Percentiles rank a stretch among this genome's conserved stretches.
These are phyloP conservation scores for Acleris laterana DNA, from an alignment of 2,888 invertebrate species.

Conservation along the genomic window DNA sequence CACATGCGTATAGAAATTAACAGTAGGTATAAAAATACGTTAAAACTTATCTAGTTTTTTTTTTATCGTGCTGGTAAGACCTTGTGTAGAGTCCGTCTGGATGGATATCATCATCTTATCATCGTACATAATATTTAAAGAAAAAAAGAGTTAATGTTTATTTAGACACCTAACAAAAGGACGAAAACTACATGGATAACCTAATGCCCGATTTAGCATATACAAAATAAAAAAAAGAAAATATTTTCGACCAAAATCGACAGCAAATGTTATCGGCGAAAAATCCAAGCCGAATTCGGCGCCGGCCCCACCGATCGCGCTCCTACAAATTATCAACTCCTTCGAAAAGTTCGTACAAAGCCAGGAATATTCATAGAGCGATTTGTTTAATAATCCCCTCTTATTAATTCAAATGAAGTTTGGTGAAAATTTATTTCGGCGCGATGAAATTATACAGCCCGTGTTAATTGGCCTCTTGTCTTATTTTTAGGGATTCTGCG, in stretches of 20 bases:
- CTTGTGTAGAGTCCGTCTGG: too few species aligned
- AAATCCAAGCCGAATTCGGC: conserved; percentile 8
- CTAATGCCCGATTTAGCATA: too few species aligned
- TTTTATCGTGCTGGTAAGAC: too few species aligned
- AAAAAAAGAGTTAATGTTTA: too few species aligned
- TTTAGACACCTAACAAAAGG: too few species aligned
- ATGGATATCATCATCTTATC: too few species aligned
- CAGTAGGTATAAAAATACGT: too few species aligned
- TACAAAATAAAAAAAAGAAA: too few species aligned
- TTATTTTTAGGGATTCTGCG: conserved; percentile 21
- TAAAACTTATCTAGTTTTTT: too few species aligned
- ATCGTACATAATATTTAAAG: too few species aligned
- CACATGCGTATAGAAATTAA: too few species aligned
- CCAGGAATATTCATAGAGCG: conserved; percentile 39
- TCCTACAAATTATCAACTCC: conserved; percentile 37
- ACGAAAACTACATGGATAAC: too few species aligned
- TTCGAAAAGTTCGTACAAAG: conserved; percentile 34
- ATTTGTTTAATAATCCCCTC: conserved; percentile 36
- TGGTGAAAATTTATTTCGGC: conserved; percentile 32
- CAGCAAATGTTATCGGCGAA: background rate
- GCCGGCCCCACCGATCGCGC: background rate
- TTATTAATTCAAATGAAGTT: conserved; percentile 40
- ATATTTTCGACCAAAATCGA: background rate
- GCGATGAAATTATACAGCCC: conserved; percentile 29
- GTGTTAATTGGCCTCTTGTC: conserved; percentile 32